Percentiles rank a stretch among this genome's conserved stretches.
These are phyloP conservation scores for Pelecanus crispus DNA, from an alignment of 2,113 vertebrate genomes.

Conservation along the genomic window DNA sequence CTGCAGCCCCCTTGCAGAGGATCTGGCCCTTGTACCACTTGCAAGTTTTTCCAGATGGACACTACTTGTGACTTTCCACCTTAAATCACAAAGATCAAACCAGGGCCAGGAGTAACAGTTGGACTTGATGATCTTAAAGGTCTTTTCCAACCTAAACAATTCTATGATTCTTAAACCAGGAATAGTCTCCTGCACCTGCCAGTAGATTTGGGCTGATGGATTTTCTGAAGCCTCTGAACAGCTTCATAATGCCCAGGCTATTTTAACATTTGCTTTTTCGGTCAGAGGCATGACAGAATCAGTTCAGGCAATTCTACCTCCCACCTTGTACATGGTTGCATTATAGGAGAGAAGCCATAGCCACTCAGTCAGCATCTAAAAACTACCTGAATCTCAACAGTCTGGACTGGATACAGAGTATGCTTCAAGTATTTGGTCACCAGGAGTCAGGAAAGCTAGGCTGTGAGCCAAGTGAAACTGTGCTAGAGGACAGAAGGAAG, in stretches of 20 bases:
- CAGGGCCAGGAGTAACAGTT: not conserved
- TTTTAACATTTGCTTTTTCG: not conserved
- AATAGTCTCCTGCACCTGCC: not conserved
- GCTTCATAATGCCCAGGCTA: not conserved
- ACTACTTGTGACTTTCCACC: not conserved
- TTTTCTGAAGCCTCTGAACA: not conserved
- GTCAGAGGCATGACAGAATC: not conserved
- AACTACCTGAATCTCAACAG: not conserved
- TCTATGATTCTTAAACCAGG: not conserved
- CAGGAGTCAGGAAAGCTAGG: constrained; percentile 5
- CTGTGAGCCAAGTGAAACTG: constrained; percentile 39
- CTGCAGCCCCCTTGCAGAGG: not conserved
- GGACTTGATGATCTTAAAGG: too few relatives aligned
- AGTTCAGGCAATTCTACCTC: not conserved
- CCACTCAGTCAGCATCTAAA: not conserved
- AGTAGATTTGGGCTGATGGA: not conserved
- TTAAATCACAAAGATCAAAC: not conserved
- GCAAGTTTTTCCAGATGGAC: not conserved
- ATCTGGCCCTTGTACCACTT: not conserved
- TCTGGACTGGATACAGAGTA: not conserved
- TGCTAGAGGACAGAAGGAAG: constrained; percentile 50
- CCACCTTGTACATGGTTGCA: not conserved
- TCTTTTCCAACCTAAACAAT: too few relatives aligned
- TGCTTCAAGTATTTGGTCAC: not conserved
- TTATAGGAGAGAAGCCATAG: not conserved